A percentile compares a stretch with the other conserved stretches of the same genome.
These are phyloP conservation scores for Magallana gigas DNA, from an alignment of 1,140 invertebrate genomes.

Conservation along the genomic window DNA sequence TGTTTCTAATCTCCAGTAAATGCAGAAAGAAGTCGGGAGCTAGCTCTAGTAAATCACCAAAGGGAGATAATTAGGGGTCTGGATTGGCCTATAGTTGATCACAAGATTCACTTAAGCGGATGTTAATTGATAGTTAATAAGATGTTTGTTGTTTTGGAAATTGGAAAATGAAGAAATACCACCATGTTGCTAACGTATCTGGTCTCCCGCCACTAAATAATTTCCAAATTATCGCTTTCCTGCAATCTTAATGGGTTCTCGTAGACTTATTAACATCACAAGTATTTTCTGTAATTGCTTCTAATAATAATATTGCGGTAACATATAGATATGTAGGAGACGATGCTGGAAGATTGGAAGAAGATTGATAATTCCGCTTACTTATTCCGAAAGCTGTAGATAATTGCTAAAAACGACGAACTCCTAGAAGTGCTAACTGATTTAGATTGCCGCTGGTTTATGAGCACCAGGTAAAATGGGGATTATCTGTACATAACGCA, in stretches of 20 bases:
- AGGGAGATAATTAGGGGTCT: constrained; percentile 35
- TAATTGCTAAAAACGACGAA: constrained; percentile 31
- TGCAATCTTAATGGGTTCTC: constrained; percentile 33
- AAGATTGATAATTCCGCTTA: constrained; percentile 24
- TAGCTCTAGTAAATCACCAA: constrained; percentile 27
- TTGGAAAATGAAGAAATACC: constrained; percentile 36
- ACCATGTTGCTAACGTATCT: constrained; percentile 28
- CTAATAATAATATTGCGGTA: constrained; percentile 29
- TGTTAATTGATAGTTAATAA: constrained; percentile 29
- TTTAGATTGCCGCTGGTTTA: background rate
- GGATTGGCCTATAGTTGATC: constrained; percentile 30
- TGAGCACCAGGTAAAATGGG: background rate
- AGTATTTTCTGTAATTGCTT: constrained; percentile 24
- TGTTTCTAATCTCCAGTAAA: constrained; percentile 41
- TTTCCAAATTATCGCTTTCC: constrained; percentile 36
- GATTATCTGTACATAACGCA: background rate
- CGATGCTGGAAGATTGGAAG: background rate
- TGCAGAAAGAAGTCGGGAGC: constrained; percentile 18
- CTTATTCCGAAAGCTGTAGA: constrained; percentile 28
- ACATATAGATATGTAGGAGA: constrained; percentile 12
- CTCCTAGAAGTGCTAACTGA: constrained; percentile 24
- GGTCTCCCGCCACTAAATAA: constrained; percentile 32
- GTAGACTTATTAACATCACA: constrained; percentile 36
- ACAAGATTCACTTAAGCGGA: constrained; percentile 30
- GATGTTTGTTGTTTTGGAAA: constrained; percentile 38